Base-by-base conservation (phyloP, 2,888 invertebrate genomes). In the Amiota communis region DNA sequence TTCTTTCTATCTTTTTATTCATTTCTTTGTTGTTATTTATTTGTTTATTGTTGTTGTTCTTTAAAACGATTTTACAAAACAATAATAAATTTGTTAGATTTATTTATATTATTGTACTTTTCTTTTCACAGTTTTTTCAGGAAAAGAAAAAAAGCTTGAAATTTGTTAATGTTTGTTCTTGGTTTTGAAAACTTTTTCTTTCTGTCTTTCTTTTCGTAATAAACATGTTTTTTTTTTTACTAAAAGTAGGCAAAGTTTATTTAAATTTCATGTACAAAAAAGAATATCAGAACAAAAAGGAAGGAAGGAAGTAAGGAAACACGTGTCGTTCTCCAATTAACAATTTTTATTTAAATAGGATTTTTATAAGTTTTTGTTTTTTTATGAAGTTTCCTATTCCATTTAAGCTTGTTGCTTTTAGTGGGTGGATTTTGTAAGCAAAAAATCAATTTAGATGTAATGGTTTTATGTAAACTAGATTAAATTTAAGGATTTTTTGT, bases 41-140 rank as follows among this genome's bases (percentile, higher is more conserved):
- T 63, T n/a, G n/a, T n/a, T n/a, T n/a, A n/a, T n/a, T 63, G 63
- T 46, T 63, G 46, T 63, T 63, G 23, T 36, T 36, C n/a, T 63
- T 63, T 36, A 36, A 63, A 63, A 15, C 63, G 46, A 36, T 63
- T 63, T 63, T 63, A 13, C 59, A 59, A 59, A 59, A 59, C 20
- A 20, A 36, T 63, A 63, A 63, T 63, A 63, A 23, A 36, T 63
- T 63, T 63, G n/a, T 59, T 59, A 11, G 59, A 17, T 59, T 59
- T 53, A 15, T 15, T 63, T 23, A 17, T 63, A 46, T 46, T 23
- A 11, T 36, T 36, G 36, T 23, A 6, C 10, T 36, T 63, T 63
- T 20, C 12, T 36, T 36, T 59, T 59, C 17, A 4, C n/a, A 2
- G 11, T 51, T 11, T 11, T 51, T 10, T n/a, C n/a, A 53, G 53